Evolutionary conservation across 1,140 invertebrate genomes (phyloP).

Genomic region (Pectinophora gossypiella): DNA sequence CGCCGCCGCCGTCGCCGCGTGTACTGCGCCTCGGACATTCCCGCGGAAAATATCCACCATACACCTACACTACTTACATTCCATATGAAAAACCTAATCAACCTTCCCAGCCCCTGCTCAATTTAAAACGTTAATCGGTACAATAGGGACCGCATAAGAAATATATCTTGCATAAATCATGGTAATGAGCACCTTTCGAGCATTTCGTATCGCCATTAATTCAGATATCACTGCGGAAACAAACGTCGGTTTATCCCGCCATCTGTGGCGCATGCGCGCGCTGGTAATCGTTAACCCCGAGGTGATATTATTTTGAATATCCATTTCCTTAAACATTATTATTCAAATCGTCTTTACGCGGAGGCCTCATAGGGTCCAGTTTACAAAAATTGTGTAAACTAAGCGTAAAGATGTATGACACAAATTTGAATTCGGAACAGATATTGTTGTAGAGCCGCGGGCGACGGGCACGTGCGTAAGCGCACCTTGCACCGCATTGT

Average conservation of each 20-base stretch:
- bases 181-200: constrained; percentile 72
- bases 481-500: constrained; percentile 64
- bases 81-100: background rate
- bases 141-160: constrained; percentile 52
- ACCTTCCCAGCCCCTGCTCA: background rate
- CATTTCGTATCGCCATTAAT: constrained; percentile 69
- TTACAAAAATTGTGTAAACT: constrained; percentile 44
- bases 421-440: constrained; percentile 63
- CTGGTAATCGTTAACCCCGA: constrained; percentile 73
- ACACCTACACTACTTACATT: background rate
- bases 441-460: constrained; percentile 50
- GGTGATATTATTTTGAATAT: constrained; percentile 75
- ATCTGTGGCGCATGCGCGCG: constrained; percentile 67
- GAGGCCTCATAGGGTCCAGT: constrained; percentile 51
- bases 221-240: constrained; percentile 75
- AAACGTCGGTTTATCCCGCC: constrained; percentile 70
- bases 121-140: constrained; percentile 36
- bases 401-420: constrained; percentile 69
- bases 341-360: constrained; percentile 57
- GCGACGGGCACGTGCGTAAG: constrained; percentile 60
- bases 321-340: constrained; percentile 64
- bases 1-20: background rate
- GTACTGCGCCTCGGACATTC: background rate
- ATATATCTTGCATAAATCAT: constrained; percentile 72
- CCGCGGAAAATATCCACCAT: background rate